A percentile compares a stretch with the other conserved stretches of the same genome.
Conservation (phyloP, 2,888 invertebrate species). For the Lepeophtheirus nordmannii region DNA sequence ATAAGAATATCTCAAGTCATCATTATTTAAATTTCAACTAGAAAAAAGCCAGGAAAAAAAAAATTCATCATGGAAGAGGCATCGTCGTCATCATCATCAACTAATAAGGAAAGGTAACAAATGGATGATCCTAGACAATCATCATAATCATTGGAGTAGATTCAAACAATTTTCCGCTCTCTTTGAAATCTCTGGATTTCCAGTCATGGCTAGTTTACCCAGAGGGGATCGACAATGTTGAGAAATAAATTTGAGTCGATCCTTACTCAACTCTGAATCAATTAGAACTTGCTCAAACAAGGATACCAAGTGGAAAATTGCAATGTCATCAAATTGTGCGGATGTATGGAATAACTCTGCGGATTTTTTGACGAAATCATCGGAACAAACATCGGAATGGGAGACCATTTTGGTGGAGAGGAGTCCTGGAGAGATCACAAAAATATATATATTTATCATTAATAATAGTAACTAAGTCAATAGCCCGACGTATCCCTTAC, state of each 20-base stretch:
- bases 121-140: background rate
- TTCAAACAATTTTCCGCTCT: background rate
- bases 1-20: no score
- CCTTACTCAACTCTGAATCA: constrained; percentile 1
- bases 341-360: background rate
- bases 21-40: no score
- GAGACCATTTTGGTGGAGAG: background rate
- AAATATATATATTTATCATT: no score
- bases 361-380: background rate
- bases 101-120: no score
- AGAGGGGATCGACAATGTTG: background rate
- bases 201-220: background rate
- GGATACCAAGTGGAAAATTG: constrained; percentile 3
- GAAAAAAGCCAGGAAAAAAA: no score
- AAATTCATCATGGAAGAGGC: no score
- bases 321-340: background rate
- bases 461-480: no score
- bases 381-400: background rate
- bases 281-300: background rate
- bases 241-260: background rate
- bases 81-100: no score
- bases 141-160: background rate
- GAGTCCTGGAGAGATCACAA: background rate
- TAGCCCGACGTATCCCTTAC: background rate
- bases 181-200: background rate